Evolutionary conservation across 2,113 vertebrate species (phyloP).

Genomic region (Lanius ludovicianus): DNA sequence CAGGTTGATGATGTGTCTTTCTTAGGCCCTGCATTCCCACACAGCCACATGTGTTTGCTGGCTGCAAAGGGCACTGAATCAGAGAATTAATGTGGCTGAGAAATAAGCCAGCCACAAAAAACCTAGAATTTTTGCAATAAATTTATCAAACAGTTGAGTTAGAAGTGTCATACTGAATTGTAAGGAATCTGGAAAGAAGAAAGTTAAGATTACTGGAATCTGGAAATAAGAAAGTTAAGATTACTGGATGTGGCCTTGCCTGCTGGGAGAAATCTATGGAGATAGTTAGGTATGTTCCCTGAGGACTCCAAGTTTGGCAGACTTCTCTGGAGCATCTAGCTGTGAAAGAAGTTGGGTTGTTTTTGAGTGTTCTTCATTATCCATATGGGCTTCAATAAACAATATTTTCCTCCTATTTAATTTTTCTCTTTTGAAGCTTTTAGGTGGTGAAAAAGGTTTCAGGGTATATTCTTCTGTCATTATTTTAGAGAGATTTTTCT

Average conservation of each 20-base stretch:
- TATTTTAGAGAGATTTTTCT: neutral
- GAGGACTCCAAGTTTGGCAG: neutral
- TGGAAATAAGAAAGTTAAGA: neutral
- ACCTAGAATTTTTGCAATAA: neutral
- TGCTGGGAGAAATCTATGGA: neutral
- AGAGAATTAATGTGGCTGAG: neutral
- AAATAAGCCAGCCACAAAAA: neutral
- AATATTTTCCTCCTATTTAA: neutral
- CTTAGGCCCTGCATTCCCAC: neutral
- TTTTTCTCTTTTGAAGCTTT: neutral
- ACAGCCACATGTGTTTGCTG: neutral
- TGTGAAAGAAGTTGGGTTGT: neutral
- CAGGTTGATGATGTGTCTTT: neutral
- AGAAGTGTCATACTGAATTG: neutral
- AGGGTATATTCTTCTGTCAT: neutral
- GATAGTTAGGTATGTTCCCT: neutral
- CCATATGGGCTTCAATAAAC: neutral
- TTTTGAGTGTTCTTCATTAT: neutral
- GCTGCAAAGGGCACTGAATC: neutral
- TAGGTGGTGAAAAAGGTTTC: neutral
- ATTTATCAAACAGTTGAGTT: neutral
- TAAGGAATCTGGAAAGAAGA: neutral
- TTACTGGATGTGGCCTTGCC: neutral
- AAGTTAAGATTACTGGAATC: neutral
- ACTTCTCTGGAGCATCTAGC: neutral